Conservation (phyloP, 2,797 vertebrate species). For the Phoeniculus purpureus region DNA sequence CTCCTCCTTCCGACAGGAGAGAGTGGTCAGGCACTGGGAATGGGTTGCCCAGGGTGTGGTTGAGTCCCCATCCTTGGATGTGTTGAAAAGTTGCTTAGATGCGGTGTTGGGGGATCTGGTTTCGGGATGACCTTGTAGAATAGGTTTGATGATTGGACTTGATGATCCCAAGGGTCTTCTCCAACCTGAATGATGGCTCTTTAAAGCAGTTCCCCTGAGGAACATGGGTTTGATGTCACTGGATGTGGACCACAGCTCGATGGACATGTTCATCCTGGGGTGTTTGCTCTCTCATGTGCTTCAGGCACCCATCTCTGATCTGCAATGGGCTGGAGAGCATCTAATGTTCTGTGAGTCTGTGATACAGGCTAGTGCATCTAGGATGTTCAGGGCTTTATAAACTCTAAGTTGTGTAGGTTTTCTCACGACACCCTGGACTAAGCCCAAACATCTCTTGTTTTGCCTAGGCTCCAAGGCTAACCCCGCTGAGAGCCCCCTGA, state of each 20-base stretch:
- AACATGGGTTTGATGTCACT: neutral
- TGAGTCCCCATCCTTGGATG: too few relatives aligned
- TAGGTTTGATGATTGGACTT: too few relatives aligned
- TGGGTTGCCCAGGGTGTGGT: too few relatives aligned
- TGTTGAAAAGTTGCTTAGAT: too few relatives aligned
- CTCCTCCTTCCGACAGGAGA: neutral
- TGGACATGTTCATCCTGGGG: rapidly evolving
- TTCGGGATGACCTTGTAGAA: too few relatives aligned
- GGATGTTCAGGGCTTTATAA: neutral
- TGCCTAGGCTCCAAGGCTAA: constrained; percentile 37
- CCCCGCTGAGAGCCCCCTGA: constrained; percentile 8
- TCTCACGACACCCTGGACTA: neutral
- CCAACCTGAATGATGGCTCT: too few relatives aligned
- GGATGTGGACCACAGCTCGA: neutral
- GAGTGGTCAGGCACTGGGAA: too few relatives aligned
- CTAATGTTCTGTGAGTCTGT: neutral
- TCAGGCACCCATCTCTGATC: neutral
- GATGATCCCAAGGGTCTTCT: too few relatives aligned
- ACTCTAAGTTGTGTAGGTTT: rapidly evolving
- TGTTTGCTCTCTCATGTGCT: neutral
- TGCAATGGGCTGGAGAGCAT: neutral
- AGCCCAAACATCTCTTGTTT: neutral
- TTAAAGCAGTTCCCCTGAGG: neutral
- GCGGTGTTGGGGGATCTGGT: too few relatives aligned
- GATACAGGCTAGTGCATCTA: rapidly evolving